Evolutionary conservation across 2,888 invertebrate species (phyloP).

Genomic region (Pollenia labialis): DNA sequence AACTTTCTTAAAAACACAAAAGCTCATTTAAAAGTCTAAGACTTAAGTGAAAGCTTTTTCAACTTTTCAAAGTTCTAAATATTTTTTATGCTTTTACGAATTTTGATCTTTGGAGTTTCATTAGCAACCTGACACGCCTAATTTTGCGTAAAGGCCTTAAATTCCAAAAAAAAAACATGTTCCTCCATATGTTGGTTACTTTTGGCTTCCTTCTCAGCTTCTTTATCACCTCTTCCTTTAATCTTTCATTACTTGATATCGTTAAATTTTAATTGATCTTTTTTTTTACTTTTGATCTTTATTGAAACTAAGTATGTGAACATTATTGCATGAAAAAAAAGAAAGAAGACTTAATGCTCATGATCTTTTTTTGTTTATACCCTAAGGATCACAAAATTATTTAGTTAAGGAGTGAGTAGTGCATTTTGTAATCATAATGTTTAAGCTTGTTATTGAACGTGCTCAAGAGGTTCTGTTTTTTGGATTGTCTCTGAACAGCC

Average conservation of each 20-base stretch:
- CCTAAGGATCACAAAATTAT: conserved; percentile 67
- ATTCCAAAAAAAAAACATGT: conserved; percentile 1
- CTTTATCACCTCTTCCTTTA: background rate
- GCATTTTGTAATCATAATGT: conserved; percentile 80
- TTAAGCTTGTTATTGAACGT: conserved; percentile 73
- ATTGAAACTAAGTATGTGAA: conserved; percentile 70
- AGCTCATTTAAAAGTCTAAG: no score
- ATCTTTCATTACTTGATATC: conserved; percentile 78
- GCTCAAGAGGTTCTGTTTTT: conserved; percentile 24
- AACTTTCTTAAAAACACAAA: no score
- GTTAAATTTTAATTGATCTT: conserved; percentile 83
- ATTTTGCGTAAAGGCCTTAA: conserved; percentile 14
- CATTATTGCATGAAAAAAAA: conserved; percentile 4
- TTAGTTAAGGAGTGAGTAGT: conserved; percentile 72
- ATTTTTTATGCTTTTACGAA: conserved; percentile 3
- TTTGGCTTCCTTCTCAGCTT: background rate
- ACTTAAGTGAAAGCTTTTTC: background rate
- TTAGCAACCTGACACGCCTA: conserved; percentile 70
- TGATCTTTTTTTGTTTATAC: conserved; percentile 41
- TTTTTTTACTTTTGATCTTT: conserved; percentile 44
- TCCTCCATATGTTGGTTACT: conserved; percentile 46
- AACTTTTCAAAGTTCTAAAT: background rate
- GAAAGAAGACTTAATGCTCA: conserved; percentile 48
- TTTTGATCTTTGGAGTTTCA: conserved; percentile 67
- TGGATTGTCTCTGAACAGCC: background rate